A percentile compares a stretch with the other conserved stretches of the same genome.
phyloP scores from a whole-genome alignment of 1,140 invertebrate genomes.

The Sycophila sp. region DNA sequence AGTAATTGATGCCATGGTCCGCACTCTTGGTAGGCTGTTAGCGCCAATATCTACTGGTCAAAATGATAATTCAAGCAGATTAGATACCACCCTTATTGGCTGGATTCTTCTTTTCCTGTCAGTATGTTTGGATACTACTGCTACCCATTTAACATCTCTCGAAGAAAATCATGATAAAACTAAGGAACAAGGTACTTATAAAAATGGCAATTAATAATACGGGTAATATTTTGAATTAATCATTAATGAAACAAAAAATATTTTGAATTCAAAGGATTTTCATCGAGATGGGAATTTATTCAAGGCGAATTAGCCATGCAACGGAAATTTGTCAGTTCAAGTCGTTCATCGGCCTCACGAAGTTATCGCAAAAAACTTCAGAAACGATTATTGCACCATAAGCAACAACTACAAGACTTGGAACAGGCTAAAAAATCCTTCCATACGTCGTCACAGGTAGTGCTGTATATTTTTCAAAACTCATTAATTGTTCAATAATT shows the following conservation, averaged over 20 bases:
- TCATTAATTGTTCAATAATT: background rate
- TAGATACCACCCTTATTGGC: slow-evolving; percentile 72
- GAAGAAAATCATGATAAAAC: slow-evolving; percentile 60
- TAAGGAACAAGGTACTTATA: slow-evolving; percentile 59
- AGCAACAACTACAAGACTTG: slow-evolving; percentile 78
- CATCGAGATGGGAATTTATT: slow-evolving; percentile 83
- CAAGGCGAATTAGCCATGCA: slow-evolving; percentile 77
- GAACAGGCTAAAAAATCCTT: slow-evolving; percentile 72
- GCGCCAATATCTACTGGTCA: slow-evolving; percentile 65
- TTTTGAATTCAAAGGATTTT: slow-evolving; percentile 54
- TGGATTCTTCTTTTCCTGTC: slow-evolving; percentile 84
- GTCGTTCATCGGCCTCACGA: slow-evolving; percentile 61
- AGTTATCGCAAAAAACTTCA: slow-evolving; percentile 76
- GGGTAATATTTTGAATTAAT: background rate
- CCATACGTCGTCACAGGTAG: slow-evolving; percentile 69
- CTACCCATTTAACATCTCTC: slow-evolving; percentile 40
- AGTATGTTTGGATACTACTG: slow-evolving; percentile 75
- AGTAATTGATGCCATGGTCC: slow-evolving; percentile 72
- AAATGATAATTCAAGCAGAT: slow-evolving; percentile 51
- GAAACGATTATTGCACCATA: slow-evolving; percentile 76
- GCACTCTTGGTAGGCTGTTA: slow-evolving; percentile 69
- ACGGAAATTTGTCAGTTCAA: slow-evolving; percentile 65
- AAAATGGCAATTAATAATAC: background rate
- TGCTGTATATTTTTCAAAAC: slow-evolving; percentile 22
- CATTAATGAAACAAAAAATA: slow-evolving; percentile 7